Percentiles rank a stretch among this genome's conserved stretches.
Evolutionary conservation across 1,140 invertebrate species (phyloP).

Genomic region (Magallana angulata): DNA sequence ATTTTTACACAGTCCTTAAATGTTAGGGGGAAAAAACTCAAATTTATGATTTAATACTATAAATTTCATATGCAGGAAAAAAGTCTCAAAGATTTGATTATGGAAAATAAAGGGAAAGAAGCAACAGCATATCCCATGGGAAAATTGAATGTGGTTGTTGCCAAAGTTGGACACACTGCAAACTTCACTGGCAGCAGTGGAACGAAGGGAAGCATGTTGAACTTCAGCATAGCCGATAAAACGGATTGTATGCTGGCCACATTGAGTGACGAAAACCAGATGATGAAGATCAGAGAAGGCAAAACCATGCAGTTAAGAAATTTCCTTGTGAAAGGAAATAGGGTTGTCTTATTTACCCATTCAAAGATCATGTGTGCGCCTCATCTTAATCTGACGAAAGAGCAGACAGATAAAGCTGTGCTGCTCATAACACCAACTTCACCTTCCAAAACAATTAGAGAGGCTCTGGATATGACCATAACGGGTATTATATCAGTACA

Average conservation of each 20-base stretch:
- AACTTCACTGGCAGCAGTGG: neutral
- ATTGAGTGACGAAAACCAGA: neutral
- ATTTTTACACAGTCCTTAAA: too few relatives aligned
- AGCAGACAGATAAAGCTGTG: too few relatives aligned
- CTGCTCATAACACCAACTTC: too few relatives aligned
- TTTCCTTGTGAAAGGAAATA: slow-evolving; percentile 4
- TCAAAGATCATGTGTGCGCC: neutral
- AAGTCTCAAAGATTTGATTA: neutral
- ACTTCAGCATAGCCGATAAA: slow-evolving; percentile 24
- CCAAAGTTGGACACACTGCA: slow-evolving; percentile 21
- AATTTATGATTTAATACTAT: too few relatives aligned
- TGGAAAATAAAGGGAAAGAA: neutral
- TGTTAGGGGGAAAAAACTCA: too few relatives aligned
- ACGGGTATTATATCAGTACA: neutral
- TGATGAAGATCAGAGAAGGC: neutral
- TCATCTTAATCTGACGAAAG: neutral
- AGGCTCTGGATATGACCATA: too few relatives aligned
- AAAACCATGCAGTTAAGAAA: neutral
- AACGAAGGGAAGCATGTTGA: neutral
- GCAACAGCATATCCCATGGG: neutral
- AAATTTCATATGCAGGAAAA: slow-evolving; percentile 18
- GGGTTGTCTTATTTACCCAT: neutral
- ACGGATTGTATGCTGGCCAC: neutral
- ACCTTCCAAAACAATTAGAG: too few relatives aligned
- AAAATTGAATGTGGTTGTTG: neutral